Percentiles rank a stretch among this genome's conserved stretches.
These are phyloP conservation scores for Acromyrmex heyeri DNA, from an alignment of 1,140 invertebrate species.

Conservation along the genomic window DNA sequence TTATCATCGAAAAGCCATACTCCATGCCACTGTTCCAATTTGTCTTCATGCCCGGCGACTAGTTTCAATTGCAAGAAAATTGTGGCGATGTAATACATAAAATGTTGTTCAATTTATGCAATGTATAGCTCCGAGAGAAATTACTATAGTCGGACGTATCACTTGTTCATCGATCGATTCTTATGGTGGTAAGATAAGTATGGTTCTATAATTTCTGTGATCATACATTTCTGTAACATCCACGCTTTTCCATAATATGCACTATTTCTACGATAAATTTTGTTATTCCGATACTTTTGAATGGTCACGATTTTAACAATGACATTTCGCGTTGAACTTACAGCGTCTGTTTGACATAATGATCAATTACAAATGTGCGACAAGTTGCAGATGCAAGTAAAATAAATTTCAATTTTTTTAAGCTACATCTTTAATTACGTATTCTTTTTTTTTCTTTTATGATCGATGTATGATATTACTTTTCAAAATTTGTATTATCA, in stretches of 20 bases:
- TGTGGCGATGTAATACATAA: background rate
- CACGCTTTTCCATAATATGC: background rate
- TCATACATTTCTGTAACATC: background rate
- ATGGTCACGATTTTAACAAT: background rate
- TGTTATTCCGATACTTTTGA: background rate
- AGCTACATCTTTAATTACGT: background rate
- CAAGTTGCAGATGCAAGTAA: background rate
- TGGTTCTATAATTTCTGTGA: background rate
- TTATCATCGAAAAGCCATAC: constrained; percentile 27
- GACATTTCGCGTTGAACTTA: background rate
- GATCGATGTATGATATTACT: too few relatives aligned
- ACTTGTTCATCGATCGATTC: constrained; percentile 9
- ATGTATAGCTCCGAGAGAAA: background rate
- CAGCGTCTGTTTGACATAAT: background rate
- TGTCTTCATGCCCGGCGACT: background rate
- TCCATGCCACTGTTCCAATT: constrained; percentile 45
- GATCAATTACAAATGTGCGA: background rate
- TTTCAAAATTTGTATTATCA: background rate
- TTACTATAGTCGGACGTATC: background rate
- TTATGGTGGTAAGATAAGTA: constrained; percentile 37
- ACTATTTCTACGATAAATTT: background rate
- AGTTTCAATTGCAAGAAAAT: background rate
- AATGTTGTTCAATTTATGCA: background rate
- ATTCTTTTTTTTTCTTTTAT: background rate
- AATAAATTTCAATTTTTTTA: background rate